Conservation (phyloP, 2,113 vertebrate species). For the Macquaria ambigua region DNA sequence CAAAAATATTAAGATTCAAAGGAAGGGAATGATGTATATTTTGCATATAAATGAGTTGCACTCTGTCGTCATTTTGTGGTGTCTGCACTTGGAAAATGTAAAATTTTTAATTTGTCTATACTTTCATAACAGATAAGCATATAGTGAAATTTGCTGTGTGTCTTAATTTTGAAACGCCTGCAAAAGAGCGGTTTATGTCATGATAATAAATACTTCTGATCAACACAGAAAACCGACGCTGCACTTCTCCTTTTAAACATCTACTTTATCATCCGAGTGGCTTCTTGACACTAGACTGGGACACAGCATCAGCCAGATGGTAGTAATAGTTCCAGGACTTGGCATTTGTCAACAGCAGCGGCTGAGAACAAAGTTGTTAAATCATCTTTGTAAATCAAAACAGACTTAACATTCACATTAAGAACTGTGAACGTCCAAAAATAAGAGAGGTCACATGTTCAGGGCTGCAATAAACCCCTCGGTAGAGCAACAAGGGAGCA, state of each 20-base stretch:
- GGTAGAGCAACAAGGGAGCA: not conserved
- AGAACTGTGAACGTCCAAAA: constrained; percentile 31
- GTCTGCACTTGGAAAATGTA: not conserved
- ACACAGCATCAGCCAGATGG: not conserved
- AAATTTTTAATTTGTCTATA: not conserved
- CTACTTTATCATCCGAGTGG: not conserved
- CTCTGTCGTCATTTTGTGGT: not conserved
- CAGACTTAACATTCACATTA: constrained; percentile 4
- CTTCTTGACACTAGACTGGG: not conserved
- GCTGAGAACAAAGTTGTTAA: constrained; percentile 44
- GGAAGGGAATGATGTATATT: not conserved
- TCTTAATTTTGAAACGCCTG: constrained; percentile 8
- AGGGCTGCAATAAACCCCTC: constrained; percentile 29
- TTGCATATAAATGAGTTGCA: not conserved
- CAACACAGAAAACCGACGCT: constrained; percentile 20
- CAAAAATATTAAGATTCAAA: not conserved
- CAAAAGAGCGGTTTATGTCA: not conserved
- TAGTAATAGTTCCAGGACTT: not conserved
- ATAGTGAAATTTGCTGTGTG: not conserved
- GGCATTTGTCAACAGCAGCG: constrained; percentile 1
- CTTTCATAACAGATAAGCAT: not conserved
- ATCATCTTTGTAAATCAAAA: constrained; percentile 48
- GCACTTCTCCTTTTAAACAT: constrained; percentile 18
- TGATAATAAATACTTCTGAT: constrained; percentile 48
- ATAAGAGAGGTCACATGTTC: constrained; percentile 38